Evolutionary conservation across 2,797 vertebrate species (phyloP).

Genomic region (Acanthurus lineatus): DNA sequence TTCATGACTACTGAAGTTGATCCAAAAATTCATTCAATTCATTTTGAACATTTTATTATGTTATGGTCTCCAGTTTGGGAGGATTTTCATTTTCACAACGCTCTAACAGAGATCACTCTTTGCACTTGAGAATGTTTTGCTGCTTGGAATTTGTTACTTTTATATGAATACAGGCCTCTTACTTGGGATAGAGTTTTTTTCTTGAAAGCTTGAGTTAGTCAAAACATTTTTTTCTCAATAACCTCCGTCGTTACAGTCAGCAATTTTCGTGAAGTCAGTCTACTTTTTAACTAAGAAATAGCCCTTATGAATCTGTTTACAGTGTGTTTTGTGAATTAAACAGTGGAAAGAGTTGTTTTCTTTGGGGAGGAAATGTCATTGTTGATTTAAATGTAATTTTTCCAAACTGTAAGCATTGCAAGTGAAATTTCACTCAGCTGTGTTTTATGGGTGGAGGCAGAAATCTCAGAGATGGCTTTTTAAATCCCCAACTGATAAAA

Average conservation of each 20-base stretch:
- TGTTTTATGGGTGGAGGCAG: background rate
- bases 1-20: background rate
- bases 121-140: background rate
- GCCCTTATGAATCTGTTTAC: background rate
- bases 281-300: too few species aligned
- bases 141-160: background rate
- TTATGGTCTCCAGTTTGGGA: background rate
- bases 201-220: background rate
- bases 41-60: background rate
- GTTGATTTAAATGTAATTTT: background rate
- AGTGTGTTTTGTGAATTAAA: background rate
- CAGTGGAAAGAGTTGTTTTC: background rate
- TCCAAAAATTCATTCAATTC: too few species aligned
- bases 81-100: background rate
- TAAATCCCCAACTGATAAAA: constrained; percentile 5
- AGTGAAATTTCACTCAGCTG: background rate
- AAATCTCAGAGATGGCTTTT: background rate
- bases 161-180: too few species aligned
- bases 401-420: background rate
- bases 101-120: background rate
- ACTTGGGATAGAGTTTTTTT: background rate
- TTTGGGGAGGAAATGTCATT: background rate
- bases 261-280: background rate
- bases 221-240: background rate
- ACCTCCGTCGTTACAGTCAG: background rate